A percentile compares a stretch with the other conserved stretches of the same genome.
Conservation (phyloP, 2,797 vertebrate species). For the Cyprinella venusta region DNA sequence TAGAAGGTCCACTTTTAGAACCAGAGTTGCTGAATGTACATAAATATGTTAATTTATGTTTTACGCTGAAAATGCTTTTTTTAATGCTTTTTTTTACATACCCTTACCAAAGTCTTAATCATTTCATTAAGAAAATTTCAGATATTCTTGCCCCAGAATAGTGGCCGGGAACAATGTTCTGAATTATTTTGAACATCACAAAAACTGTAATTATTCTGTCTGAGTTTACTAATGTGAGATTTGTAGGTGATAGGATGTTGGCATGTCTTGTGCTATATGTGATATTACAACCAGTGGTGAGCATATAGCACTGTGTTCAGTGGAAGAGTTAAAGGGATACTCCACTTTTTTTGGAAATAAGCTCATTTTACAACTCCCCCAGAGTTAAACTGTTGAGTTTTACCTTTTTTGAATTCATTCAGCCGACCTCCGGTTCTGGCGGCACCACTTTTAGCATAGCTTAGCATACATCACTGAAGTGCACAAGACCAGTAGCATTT, state of each 20-base stretch:
- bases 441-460: too few species aligned
- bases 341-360: too few species aligned
- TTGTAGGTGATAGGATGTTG: background rate
- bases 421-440: too few species aligned
- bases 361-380: too few species aligned
- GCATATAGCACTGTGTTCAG: slow-evolving; percentile 1
- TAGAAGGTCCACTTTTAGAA: background rate
- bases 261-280: background rate
- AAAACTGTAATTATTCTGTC: background rate
- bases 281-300: background rate
- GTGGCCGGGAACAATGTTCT: too few species aligned
- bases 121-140: background rate
- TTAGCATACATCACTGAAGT: too few species aligned
- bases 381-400: too few species aligned
- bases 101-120: background rate
- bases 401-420: too few species aligned
- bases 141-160: too few species aligned
- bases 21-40: background rate
- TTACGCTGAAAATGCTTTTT: background rate
- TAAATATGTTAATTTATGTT: background rate
- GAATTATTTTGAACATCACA: too few species aligned
- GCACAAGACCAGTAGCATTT: too few species aligned
- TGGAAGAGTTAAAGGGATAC: too few species aligned
- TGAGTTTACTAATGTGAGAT: background rate
- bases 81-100: background rate